Conservation (phyloP, 2,797 vertebrate species). For the Bovichtus diacanthus region DNA sequence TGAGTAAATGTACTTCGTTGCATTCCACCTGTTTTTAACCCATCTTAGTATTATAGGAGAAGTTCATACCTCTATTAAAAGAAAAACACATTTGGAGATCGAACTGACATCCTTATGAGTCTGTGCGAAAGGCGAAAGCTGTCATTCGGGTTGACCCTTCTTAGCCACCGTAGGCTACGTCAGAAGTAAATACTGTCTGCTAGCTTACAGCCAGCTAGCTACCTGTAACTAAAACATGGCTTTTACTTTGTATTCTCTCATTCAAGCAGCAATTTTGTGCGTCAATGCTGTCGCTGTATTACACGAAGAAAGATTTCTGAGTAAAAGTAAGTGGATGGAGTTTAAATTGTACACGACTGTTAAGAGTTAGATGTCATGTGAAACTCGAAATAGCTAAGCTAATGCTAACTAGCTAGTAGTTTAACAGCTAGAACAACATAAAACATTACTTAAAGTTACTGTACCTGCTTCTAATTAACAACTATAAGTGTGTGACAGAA, state of each 20-base stretch:
- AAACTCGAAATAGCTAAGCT: neutral
- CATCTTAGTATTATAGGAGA: no score
- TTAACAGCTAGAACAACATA: neutral
- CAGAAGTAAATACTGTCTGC: constrained; percentile 62
- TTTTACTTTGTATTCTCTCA: constrained; percentile 91
- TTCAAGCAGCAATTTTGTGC: constrained; percentile 91
- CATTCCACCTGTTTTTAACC: no score
- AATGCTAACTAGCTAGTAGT: constrained; percentile 8
- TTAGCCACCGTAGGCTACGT: constrained; percentile 68
- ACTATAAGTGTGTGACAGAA: neutral
- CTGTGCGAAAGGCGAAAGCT: no score
- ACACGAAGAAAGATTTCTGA: constrained; percentile 94
- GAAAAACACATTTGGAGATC: no score
- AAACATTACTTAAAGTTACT: neutral
- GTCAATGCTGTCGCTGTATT: constrained; percentile 93
- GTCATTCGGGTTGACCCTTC: constrained; percentile 24
- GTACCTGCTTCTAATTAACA: neutral
- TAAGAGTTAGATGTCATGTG: neutral
- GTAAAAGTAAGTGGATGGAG: constrained; percentile 87
- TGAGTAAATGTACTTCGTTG: no score
- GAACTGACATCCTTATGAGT: no score
- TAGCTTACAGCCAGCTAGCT: neutral
- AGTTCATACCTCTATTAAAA: no score
- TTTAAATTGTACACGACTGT: rapidly evolving
- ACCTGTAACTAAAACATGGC: constrained; percentile 82